Evolutionary conservation across 2,113 vertebrate genomes (phyloP).

Genomic region (Brachyhypopomus occidentalis): DNA sequence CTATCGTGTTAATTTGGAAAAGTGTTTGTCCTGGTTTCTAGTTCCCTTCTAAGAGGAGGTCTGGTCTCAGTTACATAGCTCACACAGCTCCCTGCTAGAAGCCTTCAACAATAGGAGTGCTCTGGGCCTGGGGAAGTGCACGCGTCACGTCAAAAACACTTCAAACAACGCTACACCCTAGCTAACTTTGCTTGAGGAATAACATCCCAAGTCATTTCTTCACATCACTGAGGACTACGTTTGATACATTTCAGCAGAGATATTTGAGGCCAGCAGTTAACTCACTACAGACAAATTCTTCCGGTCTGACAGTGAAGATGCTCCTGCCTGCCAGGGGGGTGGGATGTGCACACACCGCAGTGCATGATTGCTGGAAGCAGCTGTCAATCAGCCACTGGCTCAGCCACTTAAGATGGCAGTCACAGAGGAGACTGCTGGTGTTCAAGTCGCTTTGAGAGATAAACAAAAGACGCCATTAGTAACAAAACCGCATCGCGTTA

Average conservation of each 20-base stretch:
- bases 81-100: not conserved
- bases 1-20: not conserved
- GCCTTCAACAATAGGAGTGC: not conserved
- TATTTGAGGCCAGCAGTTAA: slow-evolving; percentile 40
- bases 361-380: slow-evolving; percentile 84
- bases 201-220: not conserved
- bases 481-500: not conserved
- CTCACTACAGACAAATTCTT: slow-evolving; percentile 96
- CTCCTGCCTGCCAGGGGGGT: slow-evolving; percentile 87
- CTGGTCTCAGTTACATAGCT: not conserved
- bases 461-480: not conserved
- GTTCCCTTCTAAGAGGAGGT: not conserved
- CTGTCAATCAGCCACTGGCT: slow-evolving; percentile 89
- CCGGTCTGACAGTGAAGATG: slow-evolving; percentile 84
- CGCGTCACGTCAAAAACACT: not conserved
- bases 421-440: slow-evolving; percentile 94
- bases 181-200: not conserved
- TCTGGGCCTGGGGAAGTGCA: not conserved
- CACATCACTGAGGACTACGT: not conserved
- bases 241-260: not conserved
- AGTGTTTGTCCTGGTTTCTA: not conserved
- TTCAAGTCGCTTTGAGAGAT: slow-evolving; percentile 83
- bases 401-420: slow-evolving; percentile 97
- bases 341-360: slow-evolving; percentile 93
- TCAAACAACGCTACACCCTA: not conserved